Percentiles rank a stretch among this genome's conserved stretches.
Conservation (phyloP, 1,140 invertebrate species). For the Cydia amplana region DNA sequence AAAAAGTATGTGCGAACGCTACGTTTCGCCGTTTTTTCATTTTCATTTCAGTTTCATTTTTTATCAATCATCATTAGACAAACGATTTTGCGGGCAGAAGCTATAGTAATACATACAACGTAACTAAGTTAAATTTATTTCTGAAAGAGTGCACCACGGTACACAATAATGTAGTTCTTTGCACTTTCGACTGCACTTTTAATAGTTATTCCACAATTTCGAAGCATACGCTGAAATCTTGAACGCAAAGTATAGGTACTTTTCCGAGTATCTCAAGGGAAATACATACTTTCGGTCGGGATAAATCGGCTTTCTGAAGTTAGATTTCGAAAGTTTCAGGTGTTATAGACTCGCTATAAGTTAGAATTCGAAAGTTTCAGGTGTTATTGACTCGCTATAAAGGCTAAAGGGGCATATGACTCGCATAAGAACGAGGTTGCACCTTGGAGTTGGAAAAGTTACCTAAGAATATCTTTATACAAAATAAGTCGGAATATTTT, state of each 20-base stretch:
- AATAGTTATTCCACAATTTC: not conserved
- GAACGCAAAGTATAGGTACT: not conserved
- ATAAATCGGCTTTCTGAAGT: not conserved
- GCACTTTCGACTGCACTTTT: not conserved
- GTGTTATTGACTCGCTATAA: not conserved
- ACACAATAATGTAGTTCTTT: too few relatives aligned
- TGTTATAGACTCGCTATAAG: not conserved
- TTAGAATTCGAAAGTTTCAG: not conserved
- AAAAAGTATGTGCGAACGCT: too few relatives aligned
- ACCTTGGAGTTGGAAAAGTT: not conserved
- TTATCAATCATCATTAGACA: too few relatives aligned
- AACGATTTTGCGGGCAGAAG: too few relatives aligned
- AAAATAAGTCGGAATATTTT: too few relatives aligned
- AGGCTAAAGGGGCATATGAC: not conserved
- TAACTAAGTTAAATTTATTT: too few relatives aligned
- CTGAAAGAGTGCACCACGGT: too few relatives aligned
- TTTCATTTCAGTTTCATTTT: too few relatives aligned
- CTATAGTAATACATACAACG: too few relatives aligned
- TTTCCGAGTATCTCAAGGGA: not conserved
- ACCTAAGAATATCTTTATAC: not conserved
- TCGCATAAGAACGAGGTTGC: not conserved
- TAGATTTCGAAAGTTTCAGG: not conserved
- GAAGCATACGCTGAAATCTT: not conserved
- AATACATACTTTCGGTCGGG: not conserved
- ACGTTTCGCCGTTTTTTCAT: too few relatives aligned